Conservation (phyloP, 2,888 invertebrate species). For the Tiliacea aurago region DNA sequence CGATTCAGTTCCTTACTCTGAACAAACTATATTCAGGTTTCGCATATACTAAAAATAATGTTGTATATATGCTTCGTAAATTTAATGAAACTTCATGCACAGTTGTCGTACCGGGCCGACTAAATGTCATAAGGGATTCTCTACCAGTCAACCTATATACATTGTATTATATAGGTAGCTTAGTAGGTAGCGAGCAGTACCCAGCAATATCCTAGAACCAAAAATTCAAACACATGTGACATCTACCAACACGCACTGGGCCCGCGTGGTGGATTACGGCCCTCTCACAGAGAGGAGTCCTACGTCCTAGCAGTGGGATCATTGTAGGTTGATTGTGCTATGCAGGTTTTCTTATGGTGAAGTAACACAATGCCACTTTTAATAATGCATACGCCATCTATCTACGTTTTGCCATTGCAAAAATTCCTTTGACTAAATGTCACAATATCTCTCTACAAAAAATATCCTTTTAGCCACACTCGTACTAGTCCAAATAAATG, state of each 20-base stretch:
- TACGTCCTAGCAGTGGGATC: too few species aligned
- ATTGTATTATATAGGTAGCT: neutral
- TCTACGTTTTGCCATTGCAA: neutral
- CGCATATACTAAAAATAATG: too few species aligned
- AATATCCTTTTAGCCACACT: neutral
- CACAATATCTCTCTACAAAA: neutral
- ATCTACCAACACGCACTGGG: too few species aligned
- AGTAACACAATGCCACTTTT: conserved; percentile 6
- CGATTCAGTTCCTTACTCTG: too few species aligned
- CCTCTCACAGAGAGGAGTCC: too few species aligned
- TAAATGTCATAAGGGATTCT: neutral
- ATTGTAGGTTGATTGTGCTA: too few species aligned
- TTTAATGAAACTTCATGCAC: neutral
- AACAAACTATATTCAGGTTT: too few species aligned
- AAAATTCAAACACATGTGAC: too few species aligned
- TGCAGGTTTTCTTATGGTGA: neutral
- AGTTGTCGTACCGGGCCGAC: neutral
- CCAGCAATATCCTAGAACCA: too few species aligned
- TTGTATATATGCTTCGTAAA: neutral
- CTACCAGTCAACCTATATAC: neutral
- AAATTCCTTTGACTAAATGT: conserved; percentile 6
- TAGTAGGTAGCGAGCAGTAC: too few species aligned
- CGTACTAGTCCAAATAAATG: conserved; percentile 18
- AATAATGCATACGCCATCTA: neutral
- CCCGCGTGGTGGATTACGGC: too few species aligned